Base-by-base conservation (phyloP, 1,140 invertebrate species). In the Orchestia grillus region DNA sequence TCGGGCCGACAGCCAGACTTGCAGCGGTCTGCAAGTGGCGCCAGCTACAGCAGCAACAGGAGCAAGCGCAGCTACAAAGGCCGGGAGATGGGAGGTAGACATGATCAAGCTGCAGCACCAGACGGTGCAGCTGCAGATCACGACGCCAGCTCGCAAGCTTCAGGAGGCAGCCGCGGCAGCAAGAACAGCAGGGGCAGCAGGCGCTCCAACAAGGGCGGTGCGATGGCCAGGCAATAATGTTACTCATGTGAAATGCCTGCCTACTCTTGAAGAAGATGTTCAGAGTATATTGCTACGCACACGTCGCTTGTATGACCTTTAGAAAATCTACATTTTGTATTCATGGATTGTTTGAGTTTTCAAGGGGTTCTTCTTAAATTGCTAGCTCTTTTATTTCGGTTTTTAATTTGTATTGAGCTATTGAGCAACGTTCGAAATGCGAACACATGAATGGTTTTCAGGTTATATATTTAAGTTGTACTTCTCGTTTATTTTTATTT, bases 131-230 rank as follows among this genome's bases (percentile, higher is more conserved):
- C 41, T 43, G 88, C 41, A 42, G 88, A 91, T 36, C 16, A 44
- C 44, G 88, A 91, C 88, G 41, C 88, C 41, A 19, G 19, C 44
- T 91, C 88, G 3, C 88, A 91, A 28, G 28, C 88, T 28, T 91
- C 88, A 8, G 88, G 28, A 15, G 88, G 44, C 92, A 94, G 92
- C 44, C 92, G 92, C 40, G 92, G 92, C 23, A 94, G 92, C 40
- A 44, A n/a, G 41, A 42, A 36, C 41, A 44, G 90, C 44, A 36
- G 41, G 44, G 92, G 92, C 40, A 44, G 88, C 88, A 90, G 62
- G 62, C 62, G 62, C 62, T 77, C 62, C 11, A 77, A 77, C 11
- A 77, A 77, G 36, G 28, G 62, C 62, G 62, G 62, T 23, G 62
- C 62, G 11, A 28, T 1, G 36, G 62, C 15, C 11, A 77, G 62